These are phyloP conservation scores for Strigamia transsilvanica DNA, from an alignment of 2,888 invertebrate genomes.

Conservation along the genomic window DNA sequence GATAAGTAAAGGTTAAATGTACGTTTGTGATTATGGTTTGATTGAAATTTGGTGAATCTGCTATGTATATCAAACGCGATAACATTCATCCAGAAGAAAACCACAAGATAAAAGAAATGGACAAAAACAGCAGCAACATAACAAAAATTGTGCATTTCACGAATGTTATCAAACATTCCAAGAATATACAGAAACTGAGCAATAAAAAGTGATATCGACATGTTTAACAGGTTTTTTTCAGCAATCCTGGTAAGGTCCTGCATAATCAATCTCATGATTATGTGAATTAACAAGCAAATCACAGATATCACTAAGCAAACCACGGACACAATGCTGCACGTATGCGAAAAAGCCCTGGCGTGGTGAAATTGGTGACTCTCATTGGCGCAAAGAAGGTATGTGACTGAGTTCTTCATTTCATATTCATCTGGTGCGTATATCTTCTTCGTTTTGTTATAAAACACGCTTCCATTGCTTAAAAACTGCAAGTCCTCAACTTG, in stretches of 20 bases:
- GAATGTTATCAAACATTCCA: constrained; percentile 55
- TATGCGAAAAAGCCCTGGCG: constrained; percentile 56
- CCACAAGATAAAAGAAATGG: constrained; percentile 65
- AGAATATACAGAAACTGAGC: constrained; percentile 63
- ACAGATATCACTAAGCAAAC: constrained; percentile 62
- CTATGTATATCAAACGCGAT: constrained; percentile 66
- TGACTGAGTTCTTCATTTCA: constrained; percentile 1
- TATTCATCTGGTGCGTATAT: constrained; percentile 15
- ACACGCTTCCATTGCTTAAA: not conserved
- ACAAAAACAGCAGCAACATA: constrained; percentile 60
- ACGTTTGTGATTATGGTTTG: not conserved
- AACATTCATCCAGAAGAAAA: constrained; percentile 67
- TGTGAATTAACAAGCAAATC: constrained; percentile 62
- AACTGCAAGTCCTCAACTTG: not conserved
- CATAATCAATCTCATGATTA: constrained; percentile 61
- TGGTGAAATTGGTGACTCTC: not conserved
- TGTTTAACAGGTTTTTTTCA: constrained; percentile 64
- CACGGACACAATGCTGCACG: constrained; percentile 61
- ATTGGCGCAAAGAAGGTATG: not conserved
- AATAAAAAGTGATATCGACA: constrained; percentile 63
- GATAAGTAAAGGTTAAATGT: constrained; percentile 60
- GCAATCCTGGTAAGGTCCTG: constrained; percentile 64
- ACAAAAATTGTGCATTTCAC: constrained; percentile 57
- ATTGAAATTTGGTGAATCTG: constrained; percentile 57
- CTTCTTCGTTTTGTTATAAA: not conserved